Percentiles rank a stretch among this genome's conserved stretches.
Evolutionary conservation across 2,797 vertebrate species (phyloP).

Genomic region (Melanotaenia nigrans): DNA sequence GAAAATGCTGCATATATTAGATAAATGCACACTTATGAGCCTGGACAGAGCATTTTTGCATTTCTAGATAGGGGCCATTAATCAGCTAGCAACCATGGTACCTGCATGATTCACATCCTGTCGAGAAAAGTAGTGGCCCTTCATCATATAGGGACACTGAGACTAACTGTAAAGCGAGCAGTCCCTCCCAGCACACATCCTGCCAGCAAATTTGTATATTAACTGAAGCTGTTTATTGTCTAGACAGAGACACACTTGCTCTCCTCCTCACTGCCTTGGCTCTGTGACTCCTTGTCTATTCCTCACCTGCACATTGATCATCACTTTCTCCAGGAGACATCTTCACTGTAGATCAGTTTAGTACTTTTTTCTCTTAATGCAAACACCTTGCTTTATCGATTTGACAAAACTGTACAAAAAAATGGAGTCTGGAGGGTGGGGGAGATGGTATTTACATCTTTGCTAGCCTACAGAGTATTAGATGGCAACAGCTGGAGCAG

Average conservation of each 20-base stretch:
- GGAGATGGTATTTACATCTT: background rate
- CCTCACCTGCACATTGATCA: conserved; percentile 55
- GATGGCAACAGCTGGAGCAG: conserved; percentile 31
- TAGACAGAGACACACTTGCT: conserved; percentile 53
- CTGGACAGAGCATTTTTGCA: conserved; percentile 17
- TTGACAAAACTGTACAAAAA: conserved; percentile 1
- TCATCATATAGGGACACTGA: conserved; percentile 52
- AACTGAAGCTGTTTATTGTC: conserved; percentile 70
- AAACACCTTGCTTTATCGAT: conserved; percentile 36
- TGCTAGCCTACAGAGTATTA: conserved; percentile 15
- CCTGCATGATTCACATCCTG: conserved; percentile 54
- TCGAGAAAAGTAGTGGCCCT: conserved; percentile 40
- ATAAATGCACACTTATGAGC: conserved; percentile 19
- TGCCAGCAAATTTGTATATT: conserved; percentile 53
- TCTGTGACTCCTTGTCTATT: conserved; percentile 45
- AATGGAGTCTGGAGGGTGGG: background rate
- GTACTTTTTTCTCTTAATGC: background rate
- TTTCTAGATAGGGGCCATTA: conserved; percentile 58
- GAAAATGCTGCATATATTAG: conserved; percentile 7
- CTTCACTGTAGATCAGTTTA: conserved; percentile 23
- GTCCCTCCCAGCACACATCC: background rate
- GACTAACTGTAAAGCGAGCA: conserved; percentile 46
- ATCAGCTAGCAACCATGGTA: conserved; percentile 52
- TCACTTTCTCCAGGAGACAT: conserved; percentile 45
- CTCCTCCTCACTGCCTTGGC: conserved; percentile 42